phyloP scores from a whole-genome alignment of 2,113 vertebrate genomes.

The Leptobrachium ailaonicum region DNA sequence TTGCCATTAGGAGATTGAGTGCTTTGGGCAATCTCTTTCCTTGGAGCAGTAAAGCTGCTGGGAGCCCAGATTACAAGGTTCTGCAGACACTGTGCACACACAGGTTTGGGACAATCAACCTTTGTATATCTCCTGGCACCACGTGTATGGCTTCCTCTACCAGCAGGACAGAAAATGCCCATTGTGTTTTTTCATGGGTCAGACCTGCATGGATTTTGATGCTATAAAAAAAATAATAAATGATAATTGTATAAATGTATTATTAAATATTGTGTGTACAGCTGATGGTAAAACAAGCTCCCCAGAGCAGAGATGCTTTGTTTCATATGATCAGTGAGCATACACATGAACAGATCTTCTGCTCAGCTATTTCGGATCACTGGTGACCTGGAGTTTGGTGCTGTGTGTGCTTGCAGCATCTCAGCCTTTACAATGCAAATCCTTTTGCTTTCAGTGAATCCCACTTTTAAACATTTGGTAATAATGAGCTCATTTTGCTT shows the following conservation, averaged over 20 bases:
- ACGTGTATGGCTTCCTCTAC: slow-evolving; percentile 30
- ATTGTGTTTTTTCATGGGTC: not conserved
- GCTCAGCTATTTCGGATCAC: not conserved
- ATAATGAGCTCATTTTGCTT: slow-evolving; percentile 45
- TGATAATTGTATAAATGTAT: no score
- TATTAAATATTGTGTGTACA: no score
- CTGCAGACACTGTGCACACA: slow-evolving; percentile 39
- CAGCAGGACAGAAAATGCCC: slow-evolving; percentile 14
- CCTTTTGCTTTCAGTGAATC: slow-evolving; percentile 14
- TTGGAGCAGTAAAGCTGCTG: slow-evolving; percentile 20
- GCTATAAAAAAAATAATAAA: no score
- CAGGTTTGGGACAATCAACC: slow-evolving; percentile 45
- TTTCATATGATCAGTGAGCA: no score
- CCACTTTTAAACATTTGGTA: not conserved
- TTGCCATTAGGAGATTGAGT: slow-evolving; percentile 29
- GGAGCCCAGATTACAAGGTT: slow-evolving; percentile 37
- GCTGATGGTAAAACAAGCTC: no score
- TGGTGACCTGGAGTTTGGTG: not conserved
- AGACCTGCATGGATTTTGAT: no score
- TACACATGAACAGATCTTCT: no score
- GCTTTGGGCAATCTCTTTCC: slow-evolving; percentile 33
- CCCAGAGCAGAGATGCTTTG: no score
- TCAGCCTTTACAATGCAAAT: not conserved
- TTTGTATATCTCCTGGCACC: slow-evolving; percentile 37
- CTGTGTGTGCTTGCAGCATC: not conserved